Conservation (phyloP, 2,888 invertebrate species). For the Gnatocerus cornutus region DNA sequence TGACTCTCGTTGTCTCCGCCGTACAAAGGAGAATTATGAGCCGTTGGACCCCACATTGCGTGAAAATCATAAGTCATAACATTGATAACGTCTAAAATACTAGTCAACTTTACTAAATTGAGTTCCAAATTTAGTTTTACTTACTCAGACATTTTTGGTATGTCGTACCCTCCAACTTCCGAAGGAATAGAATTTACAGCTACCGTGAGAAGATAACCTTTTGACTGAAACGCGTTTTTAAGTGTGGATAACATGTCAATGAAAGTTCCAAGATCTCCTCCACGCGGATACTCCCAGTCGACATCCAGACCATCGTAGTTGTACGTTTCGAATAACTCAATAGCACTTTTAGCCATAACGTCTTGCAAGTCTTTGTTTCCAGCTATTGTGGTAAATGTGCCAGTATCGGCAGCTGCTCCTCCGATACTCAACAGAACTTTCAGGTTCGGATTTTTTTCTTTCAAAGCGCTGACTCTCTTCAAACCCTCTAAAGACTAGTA, state of each 20-base stretch:
- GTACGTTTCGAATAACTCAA: constrained; percentile 43
- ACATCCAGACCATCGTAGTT: constrained; percentile 54
- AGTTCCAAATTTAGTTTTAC: not conserved
- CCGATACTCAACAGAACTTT: constrained; percentile 45
- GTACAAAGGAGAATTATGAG: constrained; percentile 46
- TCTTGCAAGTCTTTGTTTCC: constrained; percentile 4
- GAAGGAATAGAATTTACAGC: constrained; percentile 74
- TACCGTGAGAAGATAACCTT: constrained; percentile 74
- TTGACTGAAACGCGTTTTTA: constrained; percentile 71
- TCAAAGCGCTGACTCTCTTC: constrained; percentile 48
- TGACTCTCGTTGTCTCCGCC: constrained; percentile 50
- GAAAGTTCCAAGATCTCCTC: constrained; percentile 47
- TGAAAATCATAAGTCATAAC: constrained; percentile 49
- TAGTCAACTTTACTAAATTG: not conserved
- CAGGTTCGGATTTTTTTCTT: constrained; percentile 47
- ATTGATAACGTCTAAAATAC: constrained; percentile 44
- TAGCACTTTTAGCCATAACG: constrained; percentile 37
- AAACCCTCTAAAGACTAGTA: constrained; percentile 21
- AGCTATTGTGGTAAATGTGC: constrained; percentile 25
- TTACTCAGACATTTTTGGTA: constrained; percentile 73
- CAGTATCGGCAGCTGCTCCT: constrained; percentile 40
- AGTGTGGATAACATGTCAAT: constrained; percentile 72
- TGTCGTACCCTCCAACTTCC: constrained; percentile 74
- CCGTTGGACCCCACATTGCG: constrained; percentile 44
- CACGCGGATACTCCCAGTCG: constrained; percentile 55